These are phyloP conservation scores for Xerus rutilus DNA, from an alignment of 2,797 vertebrate genomes.

Conservation along the genomic window DNA sequence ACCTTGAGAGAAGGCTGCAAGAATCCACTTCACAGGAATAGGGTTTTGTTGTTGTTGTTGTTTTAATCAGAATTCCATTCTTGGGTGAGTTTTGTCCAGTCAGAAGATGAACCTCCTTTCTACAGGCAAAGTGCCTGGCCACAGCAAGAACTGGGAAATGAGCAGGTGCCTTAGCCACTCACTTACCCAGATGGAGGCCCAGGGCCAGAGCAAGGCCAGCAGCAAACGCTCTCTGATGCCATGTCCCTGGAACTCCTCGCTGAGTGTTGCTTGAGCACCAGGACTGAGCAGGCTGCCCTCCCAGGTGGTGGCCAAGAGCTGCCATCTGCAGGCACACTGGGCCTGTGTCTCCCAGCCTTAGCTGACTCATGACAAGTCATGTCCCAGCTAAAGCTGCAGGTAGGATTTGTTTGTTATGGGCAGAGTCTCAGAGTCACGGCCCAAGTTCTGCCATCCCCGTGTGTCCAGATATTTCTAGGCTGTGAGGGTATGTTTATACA, in stretches of 20 bases:
- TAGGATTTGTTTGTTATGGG: too few species aligned
- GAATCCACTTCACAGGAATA: background rate
- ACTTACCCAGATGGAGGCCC: background rate
- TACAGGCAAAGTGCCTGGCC: background rate
- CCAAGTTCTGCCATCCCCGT: background rate
- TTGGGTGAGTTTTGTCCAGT: background rate
- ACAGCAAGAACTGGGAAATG: background rate
- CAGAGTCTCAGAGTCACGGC: background rate
- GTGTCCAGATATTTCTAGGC: background rate
- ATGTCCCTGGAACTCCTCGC: background rate
- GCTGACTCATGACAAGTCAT: background rate
- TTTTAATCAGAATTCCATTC: background rate
- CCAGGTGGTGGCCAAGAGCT: background rate
- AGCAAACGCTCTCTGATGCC: background rate
- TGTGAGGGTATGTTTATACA: background rate
- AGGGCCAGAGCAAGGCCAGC: background rate
- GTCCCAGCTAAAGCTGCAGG: background rate
- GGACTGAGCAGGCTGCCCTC: background rate
- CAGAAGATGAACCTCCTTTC: background rate
- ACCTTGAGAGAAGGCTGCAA: background rate
- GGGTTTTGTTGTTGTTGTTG: background rate
- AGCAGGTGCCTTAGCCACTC: background rate
- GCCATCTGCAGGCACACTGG: too few species aligned
- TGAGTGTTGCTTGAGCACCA: background rate
- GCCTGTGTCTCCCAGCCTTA: background rate